phyloP scores from a whole-genome alignment of 2,888 invertebrate genomes.

The Miltochrista miniata region DNA sequence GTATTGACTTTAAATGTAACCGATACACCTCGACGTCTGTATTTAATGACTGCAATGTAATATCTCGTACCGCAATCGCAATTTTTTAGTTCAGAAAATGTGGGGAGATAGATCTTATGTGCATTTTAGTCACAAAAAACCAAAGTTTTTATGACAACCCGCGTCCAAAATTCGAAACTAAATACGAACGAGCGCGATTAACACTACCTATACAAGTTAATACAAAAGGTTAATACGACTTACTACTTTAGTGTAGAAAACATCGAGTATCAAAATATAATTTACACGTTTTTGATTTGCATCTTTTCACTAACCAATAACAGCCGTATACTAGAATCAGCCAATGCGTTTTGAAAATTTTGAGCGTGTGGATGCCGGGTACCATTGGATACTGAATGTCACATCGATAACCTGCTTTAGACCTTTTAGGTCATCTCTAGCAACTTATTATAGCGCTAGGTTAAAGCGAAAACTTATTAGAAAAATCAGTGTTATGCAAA shows the following conservation, averaged over 20 bases:
- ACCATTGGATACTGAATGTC: constrained; percentile 59
- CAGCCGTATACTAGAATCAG: constrained; percentile 83
- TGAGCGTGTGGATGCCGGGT: constrained; percentile 72
- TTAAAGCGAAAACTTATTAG: constrained; percentile 17
- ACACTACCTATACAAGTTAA: constrained; percentile 63
- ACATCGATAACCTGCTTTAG: constrained; percentile 29
- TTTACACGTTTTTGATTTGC: constrained; percentile 77
- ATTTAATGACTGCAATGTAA: constrained; percentile 39
- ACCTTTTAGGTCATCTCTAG: constrained; percentile 12
- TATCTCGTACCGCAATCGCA: constrained; percentile 57
- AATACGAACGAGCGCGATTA: constrained; percentile 64
- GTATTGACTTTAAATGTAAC: constrained; percentile 23
- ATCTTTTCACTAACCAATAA: constrained; percentile 81
- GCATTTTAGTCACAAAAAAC: constrained; percentile 20
- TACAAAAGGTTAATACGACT: constrained; percentile 67
- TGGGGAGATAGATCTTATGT: constrained; percentile 14
- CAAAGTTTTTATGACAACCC: constrained; percentile 24
- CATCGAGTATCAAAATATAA: constrained; percentile 83
- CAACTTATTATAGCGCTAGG: constrained; percentile 12
- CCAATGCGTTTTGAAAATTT: constrained; percentile 75
- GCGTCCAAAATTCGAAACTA: constrained; percentile 48
- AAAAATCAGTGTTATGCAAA: constrained; percentile 20
- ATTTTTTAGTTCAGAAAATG: constrained; percentile 51
- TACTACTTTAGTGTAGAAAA: constrained; percentile 80
- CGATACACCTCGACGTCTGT: constrained; percentile 14